Percentiles rank a stretch among this genome's conserved stretches.
Evolutionary conservation across 2,797 vertebrate genomes (phyloP).

Genomic region (Hephaestus fuliginosus): DNA sequence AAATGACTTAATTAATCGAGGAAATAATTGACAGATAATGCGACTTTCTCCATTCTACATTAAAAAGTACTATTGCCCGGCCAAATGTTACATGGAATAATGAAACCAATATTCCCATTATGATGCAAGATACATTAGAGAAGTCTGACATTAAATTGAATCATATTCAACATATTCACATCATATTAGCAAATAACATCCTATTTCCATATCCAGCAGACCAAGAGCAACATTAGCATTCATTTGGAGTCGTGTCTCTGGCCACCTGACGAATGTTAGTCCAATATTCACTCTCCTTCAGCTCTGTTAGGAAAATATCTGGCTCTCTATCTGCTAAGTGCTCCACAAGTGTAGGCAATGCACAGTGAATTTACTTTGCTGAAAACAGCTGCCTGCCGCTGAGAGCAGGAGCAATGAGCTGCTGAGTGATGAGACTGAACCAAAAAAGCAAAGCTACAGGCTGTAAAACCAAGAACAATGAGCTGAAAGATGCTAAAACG

Average conservation of each 20-base stretch:
- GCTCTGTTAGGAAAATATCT: background rate
- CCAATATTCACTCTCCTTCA: background rate
- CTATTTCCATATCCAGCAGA: background rate
- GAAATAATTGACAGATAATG: background rate
- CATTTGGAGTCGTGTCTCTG: background rate
- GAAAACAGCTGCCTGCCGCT: background rate
- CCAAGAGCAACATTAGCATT: background rate
- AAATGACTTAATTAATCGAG: background rate
- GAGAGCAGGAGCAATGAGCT: background rate
- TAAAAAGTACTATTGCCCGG: too few relatives aligned
- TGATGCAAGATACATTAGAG: background rate
- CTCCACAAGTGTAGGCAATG: background rate
- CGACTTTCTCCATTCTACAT: background rate
- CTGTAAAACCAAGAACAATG: constrained; percentile 1
- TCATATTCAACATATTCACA: too few relatives aligned
- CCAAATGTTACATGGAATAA: background rate
- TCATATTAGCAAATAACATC: background rate
- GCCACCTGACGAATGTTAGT: background rate
- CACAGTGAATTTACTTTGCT: background rate
- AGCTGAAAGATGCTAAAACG: background rate
- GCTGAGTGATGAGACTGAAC: background rate
- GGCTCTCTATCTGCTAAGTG: background rate
- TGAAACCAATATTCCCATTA: too few relatives aligned
- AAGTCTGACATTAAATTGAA: background rate
- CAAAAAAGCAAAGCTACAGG: constrained; percentile 3